Base-by-base conservation (phyloP, 1,140 invertebrate species). In the Leptoteleia sp. region DNA sequence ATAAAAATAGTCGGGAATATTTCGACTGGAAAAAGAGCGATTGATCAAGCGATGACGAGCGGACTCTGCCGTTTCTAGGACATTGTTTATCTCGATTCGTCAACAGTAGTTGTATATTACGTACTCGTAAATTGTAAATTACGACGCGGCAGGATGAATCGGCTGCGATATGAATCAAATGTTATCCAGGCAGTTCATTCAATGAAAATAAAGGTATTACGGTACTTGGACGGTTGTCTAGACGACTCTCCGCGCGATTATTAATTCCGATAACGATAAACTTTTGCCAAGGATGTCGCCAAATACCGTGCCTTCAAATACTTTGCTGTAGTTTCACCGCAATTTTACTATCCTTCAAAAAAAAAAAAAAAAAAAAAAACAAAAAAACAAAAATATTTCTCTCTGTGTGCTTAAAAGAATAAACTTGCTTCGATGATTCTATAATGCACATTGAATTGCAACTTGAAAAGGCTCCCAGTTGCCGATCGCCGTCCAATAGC, bases 61-160 rank as follows among this genome's bases (percentile, higher is more conserved):
- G 7, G 11, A 1, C 3, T n/a, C n/a, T n/a, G 8, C 31, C 43
- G 35, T 71, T 77, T 70, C 57, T 65, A 38, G 65, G 48, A 71
- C 65, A 55, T 43, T 71, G 48, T 71, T 70, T 65, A 77, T 70
- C 50, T 47, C 15, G 48, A 59, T 55, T 77, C 57, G 59, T 77
- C 65, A 76, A 70, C 57, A 57, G 59, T 52, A 62, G 57, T 57
- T 75, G 50, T 50, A 65, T 43, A 64, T 70, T 77, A 70, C 75
- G 13, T 27, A 70, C 35, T 57, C 57, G 65, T 65, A 71, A 77
- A 77, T 71, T 33, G 42, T 40, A 64, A 68, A 77, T 77, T 70
- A 65, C 75, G 37, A 45, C 52, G 45, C 12, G 8, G 11, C 40
- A 55, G 59, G 57, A 57, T 65, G 65, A 55, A 68, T 73, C 33